phyloP scores from a whole-genome alignment of 2,888 invertebrate species.

The Agonum fuliginosum region DNA sequence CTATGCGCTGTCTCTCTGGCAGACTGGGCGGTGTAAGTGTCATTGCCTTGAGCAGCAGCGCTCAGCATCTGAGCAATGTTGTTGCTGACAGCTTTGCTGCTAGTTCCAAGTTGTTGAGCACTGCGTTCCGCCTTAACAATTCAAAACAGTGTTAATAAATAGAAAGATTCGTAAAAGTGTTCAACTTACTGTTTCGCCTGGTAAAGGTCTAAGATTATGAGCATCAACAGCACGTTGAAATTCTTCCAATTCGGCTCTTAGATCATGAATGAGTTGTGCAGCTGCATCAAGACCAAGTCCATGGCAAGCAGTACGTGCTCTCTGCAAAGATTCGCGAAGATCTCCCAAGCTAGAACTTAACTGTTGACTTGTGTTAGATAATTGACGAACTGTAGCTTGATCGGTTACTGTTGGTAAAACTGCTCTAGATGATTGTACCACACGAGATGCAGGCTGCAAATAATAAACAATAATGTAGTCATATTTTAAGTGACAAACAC shows the following conservation, averaged over 20 bases:
- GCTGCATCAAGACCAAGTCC: constrained; percentile 91
- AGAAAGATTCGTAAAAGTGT: background rate
- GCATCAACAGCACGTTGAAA: constrained; percentile 85
- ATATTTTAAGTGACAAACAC: too few species aligned
- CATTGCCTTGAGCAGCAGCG: constrained; percentile 88
- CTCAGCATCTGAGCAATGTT: constrained; percentile 90
- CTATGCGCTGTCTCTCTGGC: constrained; percentile 88
- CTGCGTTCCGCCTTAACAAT: constrained; percentile 74
- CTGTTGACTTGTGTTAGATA: constrained; percentile 83
- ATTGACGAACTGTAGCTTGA: constrained; percentile 83
- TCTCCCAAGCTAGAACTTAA: constrained; percentile 73
- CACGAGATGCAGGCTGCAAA: constrained; percentile 79
- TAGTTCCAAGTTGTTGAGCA: constrained; percentile 76
- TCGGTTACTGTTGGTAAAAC: constrained; percentile 89
- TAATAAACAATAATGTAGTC: constrained; percentile 1
- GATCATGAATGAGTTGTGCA: constrained; percentile 84
- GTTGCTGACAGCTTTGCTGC: constrained; percentile 86
- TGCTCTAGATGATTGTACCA: constrained; percentile 85
- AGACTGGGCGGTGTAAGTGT: constrained; percentile 86
- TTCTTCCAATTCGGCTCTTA: constrained; percentile 89
- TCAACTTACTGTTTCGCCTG: constrained; percentile 83
- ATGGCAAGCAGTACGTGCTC: constrained; percentile 78
- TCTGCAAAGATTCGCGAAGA: constrained; percentile 69
- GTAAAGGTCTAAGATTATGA: constrained; percentile 85
- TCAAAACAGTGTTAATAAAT: background rate